Base-by-base conservation (phyloP, 2,888 invertebrate species). In the Heliconius sara region DNA sequence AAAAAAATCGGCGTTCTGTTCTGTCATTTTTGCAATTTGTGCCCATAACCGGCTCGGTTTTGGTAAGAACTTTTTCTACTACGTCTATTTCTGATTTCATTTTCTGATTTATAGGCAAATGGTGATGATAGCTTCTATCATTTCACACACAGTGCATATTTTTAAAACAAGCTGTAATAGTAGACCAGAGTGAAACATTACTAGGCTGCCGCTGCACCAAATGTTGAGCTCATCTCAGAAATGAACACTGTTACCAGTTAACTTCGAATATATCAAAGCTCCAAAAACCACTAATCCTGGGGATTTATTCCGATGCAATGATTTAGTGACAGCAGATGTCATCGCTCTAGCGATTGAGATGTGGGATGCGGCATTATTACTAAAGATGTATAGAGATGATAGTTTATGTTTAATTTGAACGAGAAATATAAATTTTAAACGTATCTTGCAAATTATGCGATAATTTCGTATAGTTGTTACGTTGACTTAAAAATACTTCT, bases 301-400 rank as follows among this genome's bases (percentile, higher is more conserved):
- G 85, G 85, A 85, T 86, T 85, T 84, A 79, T 79, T 67, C 71
- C 78, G 79, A 73, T 73, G 25, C 83, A 79, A 89, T 92, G 92
- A 93, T 93, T 91, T 92, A 93, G 84, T 84, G 85, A 84, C 85
- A 83, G 87, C 93, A 92, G 92, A 93, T 93, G 94, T 93, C 94
- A 91, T 83, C 92, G 90, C 86, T 60, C 39, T 73, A 22, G 34
- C 13, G 16, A 60, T 57, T 19, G 9, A 57, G 72, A 57, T 73
- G 57, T 73, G 19, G 30, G 87, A 27, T 34, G 34, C 22, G 34
- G 34, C 68, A 68, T 39, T n/a, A n/a, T 13, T 9, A 3, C 68
- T 39, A 12, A 39, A 43, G n/a, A 68, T 68, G 39, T 27, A 25
- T n/a, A 6, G n/a, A n/a, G n/a, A 68, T n/a, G 34, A 4, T 67